These are phyloP conservation scores for Sinocyclocheilus rhinocerous DNA, from an alignment of 2,113 vertebrate species.

Conservation along the genomic window DNA sequence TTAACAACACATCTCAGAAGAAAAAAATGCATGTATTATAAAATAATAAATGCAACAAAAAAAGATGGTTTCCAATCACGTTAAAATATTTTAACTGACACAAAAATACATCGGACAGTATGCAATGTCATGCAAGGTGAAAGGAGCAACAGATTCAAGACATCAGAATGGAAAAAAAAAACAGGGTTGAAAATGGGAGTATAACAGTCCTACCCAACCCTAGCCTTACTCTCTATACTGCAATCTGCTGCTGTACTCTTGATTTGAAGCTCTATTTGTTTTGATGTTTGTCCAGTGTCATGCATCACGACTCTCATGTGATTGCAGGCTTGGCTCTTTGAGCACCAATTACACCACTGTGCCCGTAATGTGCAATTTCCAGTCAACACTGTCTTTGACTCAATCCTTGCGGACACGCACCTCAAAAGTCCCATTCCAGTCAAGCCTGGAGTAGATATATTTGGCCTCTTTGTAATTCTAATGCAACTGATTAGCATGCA, in stretches of 20 bases:
- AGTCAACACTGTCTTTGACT: conserved; percentile 60
- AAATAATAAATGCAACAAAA: not conserved
- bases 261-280: conserved; percentile 15
- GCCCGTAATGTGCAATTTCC: conserved; percentile 57
- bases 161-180: conserved; percentile 1
- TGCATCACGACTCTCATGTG: conserved; percentile 76
- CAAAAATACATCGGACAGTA: conserved; percentile 25
- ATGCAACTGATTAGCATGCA: conserved; percentile 73
- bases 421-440: conserved; percentile 31
- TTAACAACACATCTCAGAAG: not conserved
- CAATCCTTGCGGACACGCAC: conserved; percentile 56
- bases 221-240: conserved; percentile 3
- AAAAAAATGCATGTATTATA: not conserved
- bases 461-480: conserved; percentile 63
- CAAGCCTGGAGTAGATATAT: conserved; percentile 63
- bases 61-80: conserved; percentile 6
- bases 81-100: conserved; percentile 22
- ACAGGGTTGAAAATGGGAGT: conserved; percentile 9
- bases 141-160: conserved; percentile 15
- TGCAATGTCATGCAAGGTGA: conserved; percentile 51
- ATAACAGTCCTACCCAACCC: conserved; percentile 27
- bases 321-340: conserved; percentile 71
- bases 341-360: conserved; percentile 70
- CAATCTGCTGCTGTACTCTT: conserved; percentile 10
- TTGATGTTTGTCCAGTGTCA: conserved; percentile 60